A percentile compares a stretch with the other conserved stretches of the same genome.
phyloP scores from a whole-genome alignment of 2,888 invertebrate genomes.

The Epirrhoe tristata region DNA sequence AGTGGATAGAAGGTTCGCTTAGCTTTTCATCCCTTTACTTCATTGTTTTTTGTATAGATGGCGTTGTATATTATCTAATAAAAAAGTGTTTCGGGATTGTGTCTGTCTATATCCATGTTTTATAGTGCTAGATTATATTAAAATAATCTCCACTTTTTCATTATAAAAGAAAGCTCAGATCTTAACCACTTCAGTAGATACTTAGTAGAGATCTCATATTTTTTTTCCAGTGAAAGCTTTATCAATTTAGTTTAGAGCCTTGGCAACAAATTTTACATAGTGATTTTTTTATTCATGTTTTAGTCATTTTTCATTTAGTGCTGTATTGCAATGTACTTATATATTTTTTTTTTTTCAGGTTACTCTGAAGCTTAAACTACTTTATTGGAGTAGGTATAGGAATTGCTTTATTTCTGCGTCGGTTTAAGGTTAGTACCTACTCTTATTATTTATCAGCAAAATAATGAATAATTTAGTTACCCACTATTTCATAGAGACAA shows the following conservation, averaged over 20 bases:
- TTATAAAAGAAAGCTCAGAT: no score
- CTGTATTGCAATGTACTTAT: not conserved
- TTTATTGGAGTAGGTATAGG: no score
- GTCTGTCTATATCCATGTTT: not conserved
- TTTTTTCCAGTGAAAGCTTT: no score
- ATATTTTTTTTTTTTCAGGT: not conserved
- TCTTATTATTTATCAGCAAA: no score
- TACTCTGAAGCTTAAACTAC: not conserved
- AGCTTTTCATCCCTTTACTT: slow-evolving; percentile 13
- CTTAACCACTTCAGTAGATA: no score
- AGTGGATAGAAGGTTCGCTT: not conserved
- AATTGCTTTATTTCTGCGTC: not conserved
- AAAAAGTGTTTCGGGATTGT: not conserved
- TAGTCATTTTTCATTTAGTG: slow-evolving; percentile 55
- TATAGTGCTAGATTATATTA: no score
- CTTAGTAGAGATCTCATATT: no score
- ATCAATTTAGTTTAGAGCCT: no score
- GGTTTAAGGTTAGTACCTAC: not conserved
- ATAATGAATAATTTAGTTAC: no score
- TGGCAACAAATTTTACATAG: no score
- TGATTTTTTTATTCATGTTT: slow-evolving; percentile 8
- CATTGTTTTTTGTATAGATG: slow-evolving; percentile 21
- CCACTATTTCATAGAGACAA: not conserved
- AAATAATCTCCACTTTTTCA: no score
- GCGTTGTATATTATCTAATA: slow-evolving; percentile 10